Evolutionary conservation across 1,140 invertebrate genomes (phyloP).

Genomic region (Cyphomyrmex costatus): DNA sequence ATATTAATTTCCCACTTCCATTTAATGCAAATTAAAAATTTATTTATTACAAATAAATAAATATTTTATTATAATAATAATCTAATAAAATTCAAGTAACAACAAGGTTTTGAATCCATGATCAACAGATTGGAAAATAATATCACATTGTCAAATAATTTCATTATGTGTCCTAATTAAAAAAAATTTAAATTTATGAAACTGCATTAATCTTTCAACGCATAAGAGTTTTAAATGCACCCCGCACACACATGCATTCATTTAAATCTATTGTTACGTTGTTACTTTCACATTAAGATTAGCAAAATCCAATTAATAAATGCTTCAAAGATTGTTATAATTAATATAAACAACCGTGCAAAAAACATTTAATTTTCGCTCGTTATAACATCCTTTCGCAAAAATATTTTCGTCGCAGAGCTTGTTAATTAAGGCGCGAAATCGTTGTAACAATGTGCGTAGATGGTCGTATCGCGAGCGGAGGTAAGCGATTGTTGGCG

Average conservation of each 20-base stretch:
- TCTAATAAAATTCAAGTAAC: background rate
- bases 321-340: constrained; percentile 9
- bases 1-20: constrained; percentile 43
- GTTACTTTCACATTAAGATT: background rate
- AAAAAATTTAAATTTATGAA: background rate
- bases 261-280: background rate
- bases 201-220: background rate
- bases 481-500: constrained; percentile 32
- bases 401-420: background rate
- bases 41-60: constrained; percentile 12
- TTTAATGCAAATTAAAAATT: constrained; percentile 28
- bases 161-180: background rate
- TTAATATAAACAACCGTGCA: background rate
- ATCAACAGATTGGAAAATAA: background rate
- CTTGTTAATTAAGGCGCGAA: constrained; percentile 66
- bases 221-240: background rate
- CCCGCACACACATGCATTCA: background rate
- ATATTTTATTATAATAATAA: background rate
- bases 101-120: background rate
- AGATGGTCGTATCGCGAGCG: constrained; percentile 60
- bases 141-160: background rate
- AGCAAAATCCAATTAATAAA: constrained; percentile 14
- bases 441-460: constrained; percentile 40
- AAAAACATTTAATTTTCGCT: constrained; percentile 5
- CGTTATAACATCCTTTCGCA: constrained; percentile 13